A percentile compares a stretch with the other conserved stretches of the same genome.
Evolutionary conservation across 2,113 vertebrate species (phyloP).

Genomic region (Labrus mixtus): DNA sequence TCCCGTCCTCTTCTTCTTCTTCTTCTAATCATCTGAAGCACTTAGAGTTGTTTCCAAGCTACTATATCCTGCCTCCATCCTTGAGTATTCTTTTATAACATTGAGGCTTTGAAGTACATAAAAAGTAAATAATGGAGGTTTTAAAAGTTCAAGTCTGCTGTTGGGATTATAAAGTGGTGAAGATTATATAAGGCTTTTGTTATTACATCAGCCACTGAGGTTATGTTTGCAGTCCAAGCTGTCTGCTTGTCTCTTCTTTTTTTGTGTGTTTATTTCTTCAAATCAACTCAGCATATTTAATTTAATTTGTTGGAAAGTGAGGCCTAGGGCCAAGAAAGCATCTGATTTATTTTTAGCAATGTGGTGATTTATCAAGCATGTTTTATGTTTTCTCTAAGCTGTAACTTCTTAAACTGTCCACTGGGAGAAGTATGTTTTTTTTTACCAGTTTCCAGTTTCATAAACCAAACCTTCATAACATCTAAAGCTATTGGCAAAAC

Average conservation of each 20-base stretch:
- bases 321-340: background rate
- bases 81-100: background rate
- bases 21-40: background rate
- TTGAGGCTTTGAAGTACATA: background rate
- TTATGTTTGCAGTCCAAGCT: slow-evolving; percentile 21
- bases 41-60: background rate
- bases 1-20: background rate
- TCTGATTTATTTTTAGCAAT: slow-evolving; percentile 6
- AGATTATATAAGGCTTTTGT: slow-evolving; percentile 4
- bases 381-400: background rate
- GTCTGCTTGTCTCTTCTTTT: background rate
- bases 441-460: background rate
- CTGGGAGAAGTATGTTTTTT: background rate
- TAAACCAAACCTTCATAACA: background rate
- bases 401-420: background rate
- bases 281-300: slow-evolving; percentile 1
- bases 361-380: slow-evolving; percentile 5
- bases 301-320: slow-evolving; percentile 12
- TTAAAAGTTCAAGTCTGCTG: background rate
- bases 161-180: background rate
- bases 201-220: slow-evolving; percentile 13
- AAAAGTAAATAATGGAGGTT: background rate
- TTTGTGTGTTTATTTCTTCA: background rate
- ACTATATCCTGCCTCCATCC: background rate
- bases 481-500: background rate